Base-by-base conservation (phyloP, 2,113 vertebrate genomes). In the Muntiacus muntjak region DNA sequence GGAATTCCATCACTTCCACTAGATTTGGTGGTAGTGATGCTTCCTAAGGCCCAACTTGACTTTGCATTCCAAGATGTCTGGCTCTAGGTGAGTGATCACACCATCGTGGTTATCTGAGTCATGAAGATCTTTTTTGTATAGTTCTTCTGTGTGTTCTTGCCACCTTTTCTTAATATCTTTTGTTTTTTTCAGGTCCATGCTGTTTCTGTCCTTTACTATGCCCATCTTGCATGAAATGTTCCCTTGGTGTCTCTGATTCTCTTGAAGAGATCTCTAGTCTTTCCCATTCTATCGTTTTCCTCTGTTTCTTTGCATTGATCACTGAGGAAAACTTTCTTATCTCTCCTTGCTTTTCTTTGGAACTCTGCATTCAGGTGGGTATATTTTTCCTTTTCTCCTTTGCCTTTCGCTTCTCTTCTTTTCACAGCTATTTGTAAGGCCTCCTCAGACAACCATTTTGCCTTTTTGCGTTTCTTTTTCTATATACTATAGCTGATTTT, bases 381-480 rank as follows among this genome's bases (percentile, higher is more conserved):
- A 74, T 74, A 40, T 74, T 74, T 40, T 40, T 74, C 19, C 67
- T 40, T 74, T 74, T 74, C 67, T 40, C 19, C 67, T 74, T 74
- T 40, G n/a, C n/a, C 36, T 74, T 74, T 40, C 23, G 19, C n/a
- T 40, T 74, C 36, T 40, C 40, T 40, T 71, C 67, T 23, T 40
- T 74, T 74, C 67, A 40, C 36, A 74, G 36, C 67, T 74, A 40
- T 74, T 74, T 74, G n/a, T 74, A 74, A 74, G 67, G 36, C n/a
- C 67, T 74, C 67, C 21, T 40, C 36, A 71, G 67, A 40, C n/a
- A 74, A 74, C 67, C 11, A 74, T 74, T 74, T 74, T 74, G 23
- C 54, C 25, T 3, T 78, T 60, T 84, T 90, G 28, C 62, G 33
- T 95, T 67, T 96, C 93, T 92, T 93, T 89, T 95, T 92, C 52